A percentile compares a stretch with the other conserved stretches of the same genome.
These are phyloP conservation scores for Oxytorus armatus DNA, from an alignment of 2,888 invertebrate species.

Conservation along the genomic window DNA sequence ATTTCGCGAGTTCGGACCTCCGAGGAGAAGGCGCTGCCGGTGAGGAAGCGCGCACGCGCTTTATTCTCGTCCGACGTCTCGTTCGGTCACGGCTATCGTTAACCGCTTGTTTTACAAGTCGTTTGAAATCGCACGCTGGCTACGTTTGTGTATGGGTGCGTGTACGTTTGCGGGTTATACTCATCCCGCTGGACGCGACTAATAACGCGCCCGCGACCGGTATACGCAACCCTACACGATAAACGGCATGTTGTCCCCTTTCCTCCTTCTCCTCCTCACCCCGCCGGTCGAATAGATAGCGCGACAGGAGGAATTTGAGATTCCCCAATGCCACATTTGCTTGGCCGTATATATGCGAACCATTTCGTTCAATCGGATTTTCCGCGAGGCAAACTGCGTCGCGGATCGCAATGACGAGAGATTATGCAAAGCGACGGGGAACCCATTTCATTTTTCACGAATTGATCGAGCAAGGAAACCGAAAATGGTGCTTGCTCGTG, in stretches of 20 bases:
- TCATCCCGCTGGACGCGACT: constrained; percentile 49
- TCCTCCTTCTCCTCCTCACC: background rate
- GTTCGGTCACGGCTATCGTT: constrained; percentile 77
- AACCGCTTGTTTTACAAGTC: constrained; percentile 84
- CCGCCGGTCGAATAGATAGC: constrained; percentile 12
- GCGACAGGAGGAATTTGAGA: constrained; percentile 51
- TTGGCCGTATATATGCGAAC: background rate
- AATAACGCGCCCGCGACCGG: constrained; percentile 47
- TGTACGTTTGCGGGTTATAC: constrained; percentile 30
- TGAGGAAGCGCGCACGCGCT: constrained; percentile 73
- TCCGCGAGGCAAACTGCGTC: background rate
- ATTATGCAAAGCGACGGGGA: too few species aligned
- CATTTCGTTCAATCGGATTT: constrained; percentile 4
- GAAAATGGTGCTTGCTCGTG: too few species aligned
- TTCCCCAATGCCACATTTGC: constrained; percentile 23
- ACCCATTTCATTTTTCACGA: too few species aligned
- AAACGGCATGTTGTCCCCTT: constrained; percentile 5
- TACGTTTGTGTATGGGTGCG: constrained; percentile 75
- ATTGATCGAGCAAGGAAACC: too few species aligned
- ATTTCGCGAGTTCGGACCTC: constrained; percentile 78
- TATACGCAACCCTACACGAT: constrained; percentile 19
- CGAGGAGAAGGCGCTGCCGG: constrained; percentile 53
- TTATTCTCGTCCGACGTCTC: constrained; percentile 63
- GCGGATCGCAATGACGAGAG: too few species aligned
- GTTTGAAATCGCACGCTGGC: constrained; percentile 77